A percentile compares a stretch with the other conserved stretches of the same genome.
These are phyloP conservation scores for Xiphophorus maculatus DNA, from an alignment of 2,113 vertebrate species.

Conservation along the genomic window DNA sequence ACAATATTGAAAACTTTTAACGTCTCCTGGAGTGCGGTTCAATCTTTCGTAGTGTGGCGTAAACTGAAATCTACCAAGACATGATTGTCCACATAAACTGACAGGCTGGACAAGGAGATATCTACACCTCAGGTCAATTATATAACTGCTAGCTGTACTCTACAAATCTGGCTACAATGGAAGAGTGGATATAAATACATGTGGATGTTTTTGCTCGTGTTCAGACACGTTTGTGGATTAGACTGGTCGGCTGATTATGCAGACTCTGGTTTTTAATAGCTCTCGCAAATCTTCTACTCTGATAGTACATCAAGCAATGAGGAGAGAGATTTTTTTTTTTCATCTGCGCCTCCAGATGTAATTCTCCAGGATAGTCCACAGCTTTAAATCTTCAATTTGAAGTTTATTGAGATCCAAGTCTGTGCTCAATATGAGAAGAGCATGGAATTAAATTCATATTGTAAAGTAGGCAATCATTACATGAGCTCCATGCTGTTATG, in stretches of 20 bases:
- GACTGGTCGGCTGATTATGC: conserved; percentile 42
- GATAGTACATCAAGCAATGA: conserved; percentile 10
- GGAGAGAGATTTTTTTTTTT: background rate
- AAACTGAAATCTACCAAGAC: too few relatives aligned
- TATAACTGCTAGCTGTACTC: too few relatives aligned
- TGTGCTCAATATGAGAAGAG: conserved; percentile 5
- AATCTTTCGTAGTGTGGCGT: too few relatives aligned
- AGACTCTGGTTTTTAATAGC: conserved; percentile 42
- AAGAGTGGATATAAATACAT: background rate
- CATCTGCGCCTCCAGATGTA: conserved; percentile 22
- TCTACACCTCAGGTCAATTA: too few relatives aligned
- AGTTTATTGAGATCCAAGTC: conserved; percentile 26
- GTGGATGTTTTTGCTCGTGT: conserved; percentile 2
- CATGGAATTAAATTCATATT: conserved; percentile 47
- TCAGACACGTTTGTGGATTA: conserved; percentile 52
- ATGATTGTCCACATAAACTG: too few relatives aligned
- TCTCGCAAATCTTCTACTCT: conserved; percentile 5
- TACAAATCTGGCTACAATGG: too few relatives aligned
- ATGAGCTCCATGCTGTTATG: background rate
- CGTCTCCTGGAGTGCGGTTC: too few relatives aligned
- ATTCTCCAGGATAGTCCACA: conserved; percentile 12
- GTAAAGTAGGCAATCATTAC: conserved; percentile 20
- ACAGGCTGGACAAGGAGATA: too few relatives aligned
- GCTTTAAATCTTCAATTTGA: background rate
- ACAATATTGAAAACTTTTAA: too few relatives aligned